Evolutionary conservation across 2,797 vertebrate genomes (phyloP).

Genomic region (Anas georgica): DNA sequence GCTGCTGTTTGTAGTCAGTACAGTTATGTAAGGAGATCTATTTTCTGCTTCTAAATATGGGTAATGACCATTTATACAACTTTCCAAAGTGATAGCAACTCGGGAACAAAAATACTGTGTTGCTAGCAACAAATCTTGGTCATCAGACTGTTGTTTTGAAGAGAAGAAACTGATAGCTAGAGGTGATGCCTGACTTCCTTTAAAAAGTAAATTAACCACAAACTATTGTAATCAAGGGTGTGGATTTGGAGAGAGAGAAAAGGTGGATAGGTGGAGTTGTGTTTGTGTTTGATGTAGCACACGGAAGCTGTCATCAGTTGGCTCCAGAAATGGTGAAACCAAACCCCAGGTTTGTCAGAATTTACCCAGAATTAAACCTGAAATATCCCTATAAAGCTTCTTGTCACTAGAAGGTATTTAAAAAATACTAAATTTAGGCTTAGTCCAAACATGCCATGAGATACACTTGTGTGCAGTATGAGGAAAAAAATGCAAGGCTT

Average conservation of each 20-base stretch:
- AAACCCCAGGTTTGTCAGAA: not conserved
- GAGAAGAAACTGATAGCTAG: not conserved
- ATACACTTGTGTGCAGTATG: not conserved
- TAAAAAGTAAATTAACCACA: not conserved
- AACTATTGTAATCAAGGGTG: not conserved
- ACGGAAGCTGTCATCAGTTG: not conserved
- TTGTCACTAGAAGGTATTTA: not conserved
- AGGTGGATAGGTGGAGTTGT: not conserved
- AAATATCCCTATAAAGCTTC: not conserved
- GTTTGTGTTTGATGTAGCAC: not conserved
- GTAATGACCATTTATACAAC: conserved; percentile 30
- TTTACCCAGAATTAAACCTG: not conserved
- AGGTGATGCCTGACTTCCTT: not conserved
- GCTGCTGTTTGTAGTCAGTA: not conserved
- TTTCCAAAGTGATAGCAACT: conserved; percentile 47
- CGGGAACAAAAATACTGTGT: conserved; percentile 11
- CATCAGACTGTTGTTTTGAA: not conserved
- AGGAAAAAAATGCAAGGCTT: not conserved
- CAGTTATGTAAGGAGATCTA: conserved; percentile 15
- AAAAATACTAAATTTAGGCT: conserved; percentile 2
- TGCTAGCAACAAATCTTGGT: conserved; percentile 39
- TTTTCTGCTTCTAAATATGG: conserved; percentile 55
- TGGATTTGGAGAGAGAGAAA: not conserved
- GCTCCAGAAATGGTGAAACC: not conserved
- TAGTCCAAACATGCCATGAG: not conserved